Percentiles rank a stretch among this genome's conserved stretches.
Evolutionary conservation across 2,113 vertebrate genomes (phyloP).

Genomic region (Calyptommatus sinebrachiatus): DNA sequence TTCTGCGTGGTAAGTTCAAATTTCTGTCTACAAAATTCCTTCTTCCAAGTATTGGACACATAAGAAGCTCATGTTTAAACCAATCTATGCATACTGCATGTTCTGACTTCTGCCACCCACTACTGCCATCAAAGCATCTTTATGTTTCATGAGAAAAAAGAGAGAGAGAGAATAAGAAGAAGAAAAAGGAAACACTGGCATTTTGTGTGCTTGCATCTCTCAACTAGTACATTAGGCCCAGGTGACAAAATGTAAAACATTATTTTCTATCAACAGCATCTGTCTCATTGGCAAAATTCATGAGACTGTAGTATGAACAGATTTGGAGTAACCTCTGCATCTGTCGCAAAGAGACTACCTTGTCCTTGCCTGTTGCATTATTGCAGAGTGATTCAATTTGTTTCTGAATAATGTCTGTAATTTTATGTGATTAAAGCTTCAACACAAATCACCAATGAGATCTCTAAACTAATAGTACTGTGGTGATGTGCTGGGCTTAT

Average conservation of each 20-base stretch:
- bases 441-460: slow-evolving; percentile 51
- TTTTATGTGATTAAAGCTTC: slow-evolving; percentile 53
- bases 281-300: slow-evolving; percentile 46
- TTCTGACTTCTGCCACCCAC: too few relatives aligned
- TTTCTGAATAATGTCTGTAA: slow-evolving; percentile 55
- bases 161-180: neutral
- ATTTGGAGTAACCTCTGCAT: slow-evolving; percentile 38
- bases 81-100: neutral
- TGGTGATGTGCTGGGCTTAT: slow-evolving; percentile 34
- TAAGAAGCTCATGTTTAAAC: neutral
- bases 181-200: slow-evolving; percentile 4
- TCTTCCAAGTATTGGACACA: neutral
- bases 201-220: neutral
- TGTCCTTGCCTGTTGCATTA: slow-evolving; percentile 33
- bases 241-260: neutral
- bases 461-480: slow-evolving; percentile 46
- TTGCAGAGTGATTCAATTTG: slow-evolving; percentile 56
- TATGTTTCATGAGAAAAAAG: neutral
- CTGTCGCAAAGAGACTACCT: slow-evolving; percentile 30
- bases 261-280: slow-evolving; percentile 41
- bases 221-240: neutral
- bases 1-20: neutral
- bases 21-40: neutral
- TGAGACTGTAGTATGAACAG: slow-evolving; percentile 34
- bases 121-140: too few relatives aligned